Conservation (phyloP, 2,113 vertebrate species). For the Neodontobutis hainanensis region DNA sequence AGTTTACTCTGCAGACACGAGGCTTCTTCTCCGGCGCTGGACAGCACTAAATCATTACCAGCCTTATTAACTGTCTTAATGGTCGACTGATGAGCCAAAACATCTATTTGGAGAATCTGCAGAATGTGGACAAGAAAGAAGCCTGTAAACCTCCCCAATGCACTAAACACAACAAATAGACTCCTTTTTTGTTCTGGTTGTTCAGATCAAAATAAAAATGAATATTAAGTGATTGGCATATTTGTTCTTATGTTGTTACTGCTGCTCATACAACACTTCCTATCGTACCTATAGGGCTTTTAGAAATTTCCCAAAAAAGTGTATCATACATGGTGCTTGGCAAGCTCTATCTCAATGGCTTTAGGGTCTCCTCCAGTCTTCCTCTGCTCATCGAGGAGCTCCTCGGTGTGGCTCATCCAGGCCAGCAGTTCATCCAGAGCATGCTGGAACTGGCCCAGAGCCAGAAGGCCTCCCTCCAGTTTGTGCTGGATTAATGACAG, state of each 20-base stretch:
- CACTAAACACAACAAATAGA: not conserved
- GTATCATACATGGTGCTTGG: constrained; percentile 95
- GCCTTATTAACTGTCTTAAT: constrained; percentile 95
- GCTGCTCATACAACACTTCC: not conserved
- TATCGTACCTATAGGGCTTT: not conserved
- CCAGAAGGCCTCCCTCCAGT: constrained; percentile 92
- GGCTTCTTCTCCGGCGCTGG: constrained; percentile 94
- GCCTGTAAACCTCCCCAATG: not conserved
- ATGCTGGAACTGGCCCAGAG: constrained; percentile 97
- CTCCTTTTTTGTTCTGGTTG: not conserved
- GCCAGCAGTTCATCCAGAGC: constrained; percentile 93
- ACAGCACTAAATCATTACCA: constrained; percentile 89
- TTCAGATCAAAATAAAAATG: constrained; percentile 8
- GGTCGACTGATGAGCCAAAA: constrained; percentile 92
- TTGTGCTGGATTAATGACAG: constrained; percentile 87
- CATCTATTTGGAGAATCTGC: constrained; percentile 95
- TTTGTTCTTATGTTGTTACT: not conserved
- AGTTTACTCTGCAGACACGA: constrained; percentile 88
- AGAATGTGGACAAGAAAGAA: not conserved
- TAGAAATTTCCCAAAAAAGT: constrained; percentile 2
- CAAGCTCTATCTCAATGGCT: constrained; percentile 96
- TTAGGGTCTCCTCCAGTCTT: constrained; percentile 93
- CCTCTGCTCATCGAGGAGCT: constrained; percentile 91
- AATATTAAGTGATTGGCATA: not conserved
- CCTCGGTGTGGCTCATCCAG: constrained; percentile 94